Percentiles rank a stretch among this genome's conserved stretches.
These are phyloP conservation scores for Marmota monax DNA, from an alignment of 2,113 vertebrate species.

Conservation along the genomic window DNA sequence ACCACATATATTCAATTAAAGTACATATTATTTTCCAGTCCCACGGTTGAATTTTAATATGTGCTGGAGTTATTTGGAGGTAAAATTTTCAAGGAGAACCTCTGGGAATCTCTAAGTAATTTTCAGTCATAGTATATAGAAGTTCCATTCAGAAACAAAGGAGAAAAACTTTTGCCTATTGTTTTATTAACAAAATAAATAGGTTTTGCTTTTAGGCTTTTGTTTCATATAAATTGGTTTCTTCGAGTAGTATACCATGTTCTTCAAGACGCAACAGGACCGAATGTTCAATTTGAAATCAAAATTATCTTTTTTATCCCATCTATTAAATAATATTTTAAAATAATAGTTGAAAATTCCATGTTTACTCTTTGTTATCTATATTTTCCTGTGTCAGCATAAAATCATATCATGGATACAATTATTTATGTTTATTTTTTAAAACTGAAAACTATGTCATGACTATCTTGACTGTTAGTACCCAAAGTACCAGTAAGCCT, in stretches of 20 bases:
- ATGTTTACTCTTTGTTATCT: neutral
- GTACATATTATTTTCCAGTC: constrained; percentile 58
- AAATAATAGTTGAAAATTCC: neutral
- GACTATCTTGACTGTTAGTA: neutral
- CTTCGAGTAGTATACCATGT: neutral
- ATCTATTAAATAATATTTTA: neutral
- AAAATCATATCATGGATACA: neutral
- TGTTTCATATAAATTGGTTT: neutral
- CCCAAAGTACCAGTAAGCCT: neutral
- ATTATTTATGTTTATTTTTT: neutral
- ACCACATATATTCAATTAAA: constrained; percentile 63
- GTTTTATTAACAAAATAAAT: neutral
- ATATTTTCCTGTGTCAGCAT: neutral
- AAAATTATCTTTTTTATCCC: constrained; percentile 9
- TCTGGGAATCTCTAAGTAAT: constrained; percentile 41
- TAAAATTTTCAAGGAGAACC: constrained; percentile 35
- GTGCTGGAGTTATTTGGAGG: constrained; percentile 2
- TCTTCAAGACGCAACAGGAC: neutral
- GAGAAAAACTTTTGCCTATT: neutral
- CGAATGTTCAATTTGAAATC: neutral
- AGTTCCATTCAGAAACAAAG: constrained; percentile 29
- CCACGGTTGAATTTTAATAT: constrained; percentile 45
- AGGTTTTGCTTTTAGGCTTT: neutral
- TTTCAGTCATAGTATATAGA: neutral
- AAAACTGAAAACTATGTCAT: neutral